Conservation (phyloP, 92 coral and sea anemone species). For the Phymanthus crucifer region DNA sequence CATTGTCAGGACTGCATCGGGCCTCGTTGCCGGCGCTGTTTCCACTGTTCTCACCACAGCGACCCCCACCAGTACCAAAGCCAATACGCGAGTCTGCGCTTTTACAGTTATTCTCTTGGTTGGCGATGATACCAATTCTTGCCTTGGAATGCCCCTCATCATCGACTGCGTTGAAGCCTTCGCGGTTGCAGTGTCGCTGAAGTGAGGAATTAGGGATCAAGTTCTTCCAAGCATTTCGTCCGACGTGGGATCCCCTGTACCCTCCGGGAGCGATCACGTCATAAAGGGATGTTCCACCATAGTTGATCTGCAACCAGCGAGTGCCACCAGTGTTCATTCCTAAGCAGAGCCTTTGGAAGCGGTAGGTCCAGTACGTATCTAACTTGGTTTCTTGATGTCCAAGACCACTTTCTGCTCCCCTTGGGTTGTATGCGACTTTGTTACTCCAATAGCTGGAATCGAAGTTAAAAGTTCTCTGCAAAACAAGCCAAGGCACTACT, state of each 20-base stretch:
- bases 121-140: constrained; percentile 22
- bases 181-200: constrained; percentile 27
- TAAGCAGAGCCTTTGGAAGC: constrained; percentile 32
- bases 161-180: constrained; percentile 14
- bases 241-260: constrained; percentile 16
- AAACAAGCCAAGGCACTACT: too few species aligned
- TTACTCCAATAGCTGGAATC: constrained; percentile 22
- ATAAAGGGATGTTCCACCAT: constrained; percentile 18
- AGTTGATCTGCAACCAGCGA: constrained; percentile 32
- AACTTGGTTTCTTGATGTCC: constrained; percentile 37
- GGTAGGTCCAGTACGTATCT: constrained; percentile 28
- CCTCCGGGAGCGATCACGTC: constrained; percentile 27
- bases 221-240: constrained; percentile 31
- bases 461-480: constrained; percentile 12
- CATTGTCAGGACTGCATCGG: constrained; percentile 12
- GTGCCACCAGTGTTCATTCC: constrained; percentile 29
- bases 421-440: constrained; percentile 9
- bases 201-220: constrained; percentile 19
- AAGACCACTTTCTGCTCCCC: constrained; percentile 26
- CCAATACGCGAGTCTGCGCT: constrained; percentile 30
- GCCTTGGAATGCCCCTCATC: constrained; percentile 15
- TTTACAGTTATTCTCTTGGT: constrained; percentile 24
- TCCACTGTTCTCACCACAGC: constrained; percentile 22
- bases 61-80: constrained; percentile 18
- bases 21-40: constrained; percentile 33